These are phyloP conservation scores for Syngnathus scovelli DNA, from an alignment of 2,113 vertebrate species.

Conservation along the genomic window DNA sequence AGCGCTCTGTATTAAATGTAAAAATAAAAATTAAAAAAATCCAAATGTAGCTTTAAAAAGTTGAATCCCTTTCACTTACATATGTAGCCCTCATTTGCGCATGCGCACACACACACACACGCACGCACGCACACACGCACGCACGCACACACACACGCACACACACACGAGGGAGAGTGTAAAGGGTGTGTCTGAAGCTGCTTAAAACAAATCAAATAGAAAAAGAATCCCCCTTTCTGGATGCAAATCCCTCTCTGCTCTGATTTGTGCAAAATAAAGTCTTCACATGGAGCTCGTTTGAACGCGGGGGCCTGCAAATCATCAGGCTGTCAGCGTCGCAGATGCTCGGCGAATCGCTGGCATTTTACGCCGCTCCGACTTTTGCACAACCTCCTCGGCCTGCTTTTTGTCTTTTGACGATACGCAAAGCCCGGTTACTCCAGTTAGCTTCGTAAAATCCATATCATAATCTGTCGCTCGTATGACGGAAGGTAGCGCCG, in stretches of 20 bases:
- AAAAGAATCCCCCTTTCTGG: not conserved
- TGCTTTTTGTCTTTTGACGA: constrained; percentile 3
- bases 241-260: constrained; percentile 7
- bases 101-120: too few species aligned
- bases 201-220: not conserved
- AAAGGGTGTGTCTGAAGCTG: not conserved
- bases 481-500: not conserved
- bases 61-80: too few species aligned
- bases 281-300: constrained; percentile 25
- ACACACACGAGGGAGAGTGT: not conserved
- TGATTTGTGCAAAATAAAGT: constrained; percentile 43
- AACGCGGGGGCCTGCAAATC: constrained; percentile 11
- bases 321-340: constrained; percentile 23
- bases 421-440: not conserved
- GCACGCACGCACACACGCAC: too few species aligned
- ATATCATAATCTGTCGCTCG: constrained; percentile 5
- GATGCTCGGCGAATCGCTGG: constrained; percentile 4
- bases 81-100: too few species aligned
- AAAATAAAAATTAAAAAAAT: not conserved
- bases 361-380: constrained; percentile 7
- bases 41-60: not conserved
- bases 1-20: not conserved
- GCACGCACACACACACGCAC: not conserved
- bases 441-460: not conserved
- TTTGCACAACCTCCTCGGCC: not conserved